A percentile compares a stretch with the other conserved stretches of the same genome.
Evolutionary conservation across 2,888 invertebrate species (phyloP).

Genomic region (Eutolmus rufibarbis): DNA sequence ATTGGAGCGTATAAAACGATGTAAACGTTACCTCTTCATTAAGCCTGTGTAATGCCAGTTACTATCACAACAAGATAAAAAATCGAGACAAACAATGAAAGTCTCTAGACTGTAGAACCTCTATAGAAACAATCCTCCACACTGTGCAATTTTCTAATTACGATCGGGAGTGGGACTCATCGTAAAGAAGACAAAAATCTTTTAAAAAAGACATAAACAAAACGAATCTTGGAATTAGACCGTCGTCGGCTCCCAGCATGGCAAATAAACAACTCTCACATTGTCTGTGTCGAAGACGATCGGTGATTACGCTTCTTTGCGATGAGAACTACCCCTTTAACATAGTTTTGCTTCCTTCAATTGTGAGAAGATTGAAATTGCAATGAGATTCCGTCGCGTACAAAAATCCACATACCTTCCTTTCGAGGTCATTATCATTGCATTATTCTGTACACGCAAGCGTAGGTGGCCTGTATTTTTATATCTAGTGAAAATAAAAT

Average conservation of each 20-base stretch:
- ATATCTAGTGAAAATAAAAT: background rate
- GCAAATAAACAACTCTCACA: background rate
- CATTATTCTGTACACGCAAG: background rate
- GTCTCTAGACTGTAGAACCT: background rate
- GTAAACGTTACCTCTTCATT: background rate
- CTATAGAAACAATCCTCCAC: background rate
- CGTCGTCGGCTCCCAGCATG: background rate
- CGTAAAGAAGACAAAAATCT: background rate
- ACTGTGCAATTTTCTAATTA: constrained; percentile 30
- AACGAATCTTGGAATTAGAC: background rate
- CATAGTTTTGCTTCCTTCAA: constrained; percentile 10
- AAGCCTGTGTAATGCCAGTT: background rate
- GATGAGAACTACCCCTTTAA: constrained; percentile 27
- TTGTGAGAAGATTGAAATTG: constrained; percentile 8
- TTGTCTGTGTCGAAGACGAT: background rate
- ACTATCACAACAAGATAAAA: background rate
- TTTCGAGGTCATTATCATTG: constrained; percentile 11
- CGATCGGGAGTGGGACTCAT: background rate
- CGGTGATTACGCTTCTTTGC: background rate
- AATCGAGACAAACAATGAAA: background rate
- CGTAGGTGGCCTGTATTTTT: background rate
- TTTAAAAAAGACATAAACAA: background rate
- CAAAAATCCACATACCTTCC: background rate
- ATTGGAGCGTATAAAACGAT: background rate
- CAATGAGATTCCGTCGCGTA: background rate